Percentiles rank a stretch among this genome's conserved stretches.
These are phyloP conservation scores for Idaea straminata DNA, from an alignment of 2,888 invertebrate genomes.

Conservation along the genomic window DNA sequence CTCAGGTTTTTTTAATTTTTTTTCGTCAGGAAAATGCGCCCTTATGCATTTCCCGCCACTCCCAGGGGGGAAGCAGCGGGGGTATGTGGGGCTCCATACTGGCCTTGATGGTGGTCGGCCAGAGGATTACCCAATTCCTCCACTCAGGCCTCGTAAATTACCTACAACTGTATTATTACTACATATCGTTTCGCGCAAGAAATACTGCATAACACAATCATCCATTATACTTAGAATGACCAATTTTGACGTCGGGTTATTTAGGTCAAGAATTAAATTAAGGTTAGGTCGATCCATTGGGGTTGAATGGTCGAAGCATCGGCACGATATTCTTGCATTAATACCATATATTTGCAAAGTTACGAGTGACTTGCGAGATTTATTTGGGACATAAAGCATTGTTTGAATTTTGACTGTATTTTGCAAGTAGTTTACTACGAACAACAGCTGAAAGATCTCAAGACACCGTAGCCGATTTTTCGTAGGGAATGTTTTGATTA, in stretches of 20 bases:
- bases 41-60: too few relatives aligned
- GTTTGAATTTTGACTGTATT: neutral
- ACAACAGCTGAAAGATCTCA: too few relatives aligned
- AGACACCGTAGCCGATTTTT: too few relatives aligned
- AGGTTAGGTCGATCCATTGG: constrained; percentile 44
- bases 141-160: neutral
- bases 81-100: too few relatives aligned
- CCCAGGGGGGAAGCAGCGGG: too few relatives aligned
- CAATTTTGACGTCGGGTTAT: constrained; percentile 29
- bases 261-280: constrained; percentile 47
- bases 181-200: constrained; percentile 8
- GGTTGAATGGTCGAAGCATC: constrained; percentile 42
- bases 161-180: neutral
- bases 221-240: constrained; percentile 20
- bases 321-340: constrained; percentile 75
- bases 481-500: too few relatives aligned
- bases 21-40: too few relatives aligned
- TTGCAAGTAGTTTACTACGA: neutral
- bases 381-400: neutral
- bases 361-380: constrained; percentile 30
- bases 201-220: constrained; percentile 16
- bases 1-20: too few relatives aligned
- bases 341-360: constrained; percentile 39
- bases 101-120: too few relatives aligned
- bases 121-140: too few relatives aligned